Evolutionary conservation across 2,888 invertebrate genomes (phyloP).

Genomic region (Orgyia antiqua): DNA sequence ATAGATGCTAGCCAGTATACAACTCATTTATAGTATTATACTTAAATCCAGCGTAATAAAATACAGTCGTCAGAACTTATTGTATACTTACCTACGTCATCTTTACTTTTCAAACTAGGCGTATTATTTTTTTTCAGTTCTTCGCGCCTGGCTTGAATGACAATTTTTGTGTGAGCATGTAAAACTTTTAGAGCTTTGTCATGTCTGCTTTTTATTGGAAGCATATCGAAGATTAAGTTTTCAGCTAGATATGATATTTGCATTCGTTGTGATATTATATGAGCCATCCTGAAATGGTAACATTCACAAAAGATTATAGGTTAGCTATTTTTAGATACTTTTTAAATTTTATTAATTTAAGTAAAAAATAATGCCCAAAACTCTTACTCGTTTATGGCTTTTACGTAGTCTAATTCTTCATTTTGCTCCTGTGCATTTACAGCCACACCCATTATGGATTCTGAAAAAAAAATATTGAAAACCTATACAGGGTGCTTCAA

Average conservation of each 20-base stretch:
- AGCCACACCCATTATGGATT: slow-evolving; percentile 90
- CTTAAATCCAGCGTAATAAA: no score
- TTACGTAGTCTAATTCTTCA: slow-evolving; percentile 84
- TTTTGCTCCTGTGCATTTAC: slow-evolving; percentile 83
- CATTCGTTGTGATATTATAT: slow-evolving; percentile 30
- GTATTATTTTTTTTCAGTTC: slow-evolving; percentile 44
- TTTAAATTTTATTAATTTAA: no score
- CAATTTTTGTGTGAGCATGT: slow-evolving; percentile 58
- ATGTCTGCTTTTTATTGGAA: slow-evolving; percentile 77
- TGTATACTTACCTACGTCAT: background rate
- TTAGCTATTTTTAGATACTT: no score
- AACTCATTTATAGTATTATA: no score
- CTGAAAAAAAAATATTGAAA: slow-evolving; percentile 65
- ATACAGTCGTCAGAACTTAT: no score
- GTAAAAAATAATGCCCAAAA: no score
- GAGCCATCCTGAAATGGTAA: background rate
- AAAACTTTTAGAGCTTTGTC: slow-evolving; percentile 57
- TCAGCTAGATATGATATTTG: slow-evolving; percentile 45
- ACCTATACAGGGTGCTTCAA: no score
- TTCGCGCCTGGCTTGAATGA: slow-evolving; percentile 55
- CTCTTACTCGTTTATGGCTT: slow-evolving; percentile 84
- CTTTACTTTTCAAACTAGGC: background rate
- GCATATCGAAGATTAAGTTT: slow-evolving; percentile 60
- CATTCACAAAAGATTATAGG: no score
- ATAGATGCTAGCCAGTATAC: no score